Percentiles rank a stretch among this genome's conserved stretches.
Evolutionary conservation across 2,888 invertebrate genomes (phyloP).

Genomic region (Parnassius mnemosyne): DNA sequence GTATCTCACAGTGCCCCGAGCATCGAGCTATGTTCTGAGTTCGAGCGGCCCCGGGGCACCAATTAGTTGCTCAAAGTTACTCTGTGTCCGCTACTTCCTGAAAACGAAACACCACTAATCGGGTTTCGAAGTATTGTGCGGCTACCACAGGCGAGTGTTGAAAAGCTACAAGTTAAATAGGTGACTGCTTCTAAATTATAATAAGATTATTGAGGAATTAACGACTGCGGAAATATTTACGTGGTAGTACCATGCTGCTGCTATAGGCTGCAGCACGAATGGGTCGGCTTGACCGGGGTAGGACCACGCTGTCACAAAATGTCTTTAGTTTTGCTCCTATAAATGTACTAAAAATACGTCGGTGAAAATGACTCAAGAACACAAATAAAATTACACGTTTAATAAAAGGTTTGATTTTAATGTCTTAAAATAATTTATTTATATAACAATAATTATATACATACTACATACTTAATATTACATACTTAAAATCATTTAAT

Average conservation of each 20-base stretch:
- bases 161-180: not conserved
- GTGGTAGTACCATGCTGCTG: no score
- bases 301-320: no score
- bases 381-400: not conserved
- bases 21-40: not conserved
- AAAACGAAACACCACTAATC: conserved; percentile 37
- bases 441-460: no score
- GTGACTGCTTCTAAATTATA: no score
- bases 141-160: conserved; percentile 28
- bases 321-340: not conserved
- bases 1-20: conserved; percentile 11
- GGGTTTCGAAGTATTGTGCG: conserved; percentile 32
- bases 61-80: conserved; percentile 40
- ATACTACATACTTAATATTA: no score
- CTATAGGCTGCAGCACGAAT: no score
- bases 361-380: not conserved
- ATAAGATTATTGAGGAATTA: no score
- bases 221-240: no score
- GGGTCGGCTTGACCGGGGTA: no score
- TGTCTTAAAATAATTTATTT: no score
- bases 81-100: conserved; percentile 44
- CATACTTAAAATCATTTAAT: no score
- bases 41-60: conserved; percentile 19
- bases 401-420: no score
- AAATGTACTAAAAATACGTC: not conserved